These are phyloP conservation scores for Phrixothrix hirtus DNA, from an alignment of 2,888 invertebrate species.

Conservation along the genomic window DNA sequence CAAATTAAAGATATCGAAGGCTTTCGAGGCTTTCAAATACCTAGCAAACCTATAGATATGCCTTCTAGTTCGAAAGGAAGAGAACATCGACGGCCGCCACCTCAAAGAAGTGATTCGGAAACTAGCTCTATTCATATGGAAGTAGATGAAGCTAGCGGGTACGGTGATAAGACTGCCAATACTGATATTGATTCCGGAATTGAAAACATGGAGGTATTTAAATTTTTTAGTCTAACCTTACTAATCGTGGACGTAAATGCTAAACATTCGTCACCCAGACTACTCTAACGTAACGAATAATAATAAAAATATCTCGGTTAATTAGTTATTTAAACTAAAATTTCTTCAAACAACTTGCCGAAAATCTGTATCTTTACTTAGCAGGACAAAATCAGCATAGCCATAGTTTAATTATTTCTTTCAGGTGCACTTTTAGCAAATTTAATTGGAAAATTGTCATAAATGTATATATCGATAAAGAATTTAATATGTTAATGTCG, in stretches of 20 bases:
- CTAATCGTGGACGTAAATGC: too few relatives aligned
- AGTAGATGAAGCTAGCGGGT: conserved; percentile 59
- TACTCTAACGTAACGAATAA: too few relatives aligned
- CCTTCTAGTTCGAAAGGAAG: conserved; percentile 47
- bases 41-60: conserved; percentile 53
- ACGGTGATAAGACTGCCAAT: conserved; percentile 54
- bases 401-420: too few relatives aligned
- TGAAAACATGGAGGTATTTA: conserved; percentile 70
- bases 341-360: too few relatives aligned
- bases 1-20: conserved; percentile 16
- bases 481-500: too few relatives aligned
- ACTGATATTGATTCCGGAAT: conserved; percentile 72
- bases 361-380: too few relatives aligned
- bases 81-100: conserved; percentile 39
- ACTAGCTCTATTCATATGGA: conserved; percentile 62
- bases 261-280: too few relatives aligned
- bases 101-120: conserved; percentile 56
- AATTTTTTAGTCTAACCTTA: too few relatives aligned
- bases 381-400: too few relatives aligned
- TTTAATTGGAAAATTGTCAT: too few relatives aligned
- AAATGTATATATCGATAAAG: too few relatives aligned
- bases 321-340: not conserved
- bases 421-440: too few relatives aligned
- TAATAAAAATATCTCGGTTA: not conserved
- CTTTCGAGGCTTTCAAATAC: conserved; percentile 49